A percentile compares a stretch with the other conserved stretches of the same genome.
These are phyloP conservation scores for Andricus grossulariae DNA, from an alignment of 1,140 invertebrate species.

Conservation along the genomic window DNA sequence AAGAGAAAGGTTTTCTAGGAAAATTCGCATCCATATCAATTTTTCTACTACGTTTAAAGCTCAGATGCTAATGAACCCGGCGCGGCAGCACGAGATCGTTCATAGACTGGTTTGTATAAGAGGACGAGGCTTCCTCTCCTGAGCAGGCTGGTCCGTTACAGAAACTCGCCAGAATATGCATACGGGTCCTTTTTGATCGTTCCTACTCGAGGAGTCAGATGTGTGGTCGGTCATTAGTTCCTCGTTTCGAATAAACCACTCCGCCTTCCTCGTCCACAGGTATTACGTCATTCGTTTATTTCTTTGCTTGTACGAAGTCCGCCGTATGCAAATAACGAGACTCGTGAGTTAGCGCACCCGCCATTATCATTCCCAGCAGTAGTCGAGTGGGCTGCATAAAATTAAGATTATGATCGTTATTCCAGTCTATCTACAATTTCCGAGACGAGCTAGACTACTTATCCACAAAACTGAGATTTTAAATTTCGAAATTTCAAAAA, in stretches of 20 bases:
- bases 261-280: slow-evolving; percentile 5
- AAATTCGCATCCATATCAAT: too few species aligned
- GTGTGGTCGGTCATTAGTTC: slow-evolving; percentile 19
- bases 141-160: neutral
- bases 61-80: neutral
- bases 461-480: neutral
- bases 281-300: slow-evolving; percentile 30
- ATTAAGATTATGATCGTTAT: slow-evolving; percentile 27
- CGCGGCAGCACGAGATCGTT: neutral
- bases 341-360: slow-evolving; percentile 25
- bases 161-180: slow-evolving; percentile 4
- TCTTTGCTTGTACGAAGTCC: slow-evolving; percentile 6
- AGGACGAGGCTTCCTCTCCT: neutral
- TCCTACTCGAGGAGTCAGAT: neutral
- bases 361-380: slow-evolving; percentile 25
- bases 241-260: slow-evolving; percentile 18
- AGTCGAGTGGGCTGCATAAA: slow-evolving; percentile 18
- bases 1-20: too few species aligned
- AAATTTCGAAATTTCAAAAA: neutral
- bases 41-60: too few species aligned
- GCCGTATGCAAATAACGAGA: slow-evolving; percentile 20
- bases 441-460: slow-evolving; percentile 12
- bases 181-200: neutral
- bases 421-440: slow-evolving; percentile 15
- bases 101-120: slow-evolving; percentile 1